Conservation (phyloP, 2,113 vertebrate genomes). For the Alligator sinensis region DNA sequence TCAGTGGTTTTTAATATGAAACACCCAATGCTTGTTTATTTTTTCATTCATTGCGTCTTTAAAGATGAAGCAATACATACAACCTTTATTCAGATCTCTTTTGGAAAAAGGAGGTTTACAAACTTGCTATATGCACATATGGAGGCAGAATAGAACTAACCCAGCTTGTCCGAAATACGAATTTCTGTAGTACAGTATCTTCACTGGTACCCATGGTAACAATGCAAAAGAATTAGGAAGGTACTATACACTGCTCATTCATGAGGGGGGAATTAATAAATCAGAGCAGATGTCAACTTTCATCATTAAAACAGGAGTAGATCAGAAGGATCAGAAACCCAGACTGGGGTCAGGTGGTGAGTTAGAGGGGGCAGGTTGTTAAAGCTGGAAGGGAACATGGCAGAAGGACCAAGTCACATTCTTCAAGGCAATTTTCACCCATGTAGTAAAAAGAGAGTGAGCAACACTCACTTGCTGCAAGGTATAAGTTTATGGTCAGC, state of each 20-base stretch:
- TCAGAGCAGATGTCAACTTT: neutral
- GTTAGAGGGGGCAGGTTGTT: neutral
- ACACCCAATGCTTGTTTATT: neutral
- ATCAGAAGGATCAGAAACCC: neutral
- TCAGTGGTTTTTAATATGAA: neutral
- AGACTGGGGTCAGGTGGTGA: neutral
- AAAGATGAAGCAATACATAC: neutral
- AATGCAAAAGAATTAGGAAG: conserved; percentile 19
- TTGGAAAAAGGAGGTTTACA: neutral
- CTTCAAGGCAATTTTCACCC: neutral
- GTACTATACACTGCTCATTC: neutral
- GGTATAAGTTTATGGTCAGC: too few relatives aligned
- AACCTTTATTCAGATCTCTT: neutral
- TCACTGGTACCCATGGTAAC: neutral
- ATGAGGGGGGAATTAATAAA: neutral
- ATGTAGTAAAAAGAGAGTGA: neutral
- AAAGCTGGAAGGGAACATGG: neutral
- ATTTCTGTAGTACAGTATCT: neutral
- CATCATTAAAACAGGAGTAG: neutral
- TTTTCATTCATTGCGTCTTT: neutral
- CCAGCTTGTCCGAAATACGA: neutral
- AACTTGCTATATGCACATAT: neutral
- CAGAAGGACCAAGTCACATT: neutral
- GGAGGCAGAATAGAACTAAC: neutral
- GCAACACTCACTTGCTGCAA: neutral